Evolutionary conservation across 1,140 invertebrate species (phyloP).

Genomic region (Pseudachorutes palmiensis): DNA sequence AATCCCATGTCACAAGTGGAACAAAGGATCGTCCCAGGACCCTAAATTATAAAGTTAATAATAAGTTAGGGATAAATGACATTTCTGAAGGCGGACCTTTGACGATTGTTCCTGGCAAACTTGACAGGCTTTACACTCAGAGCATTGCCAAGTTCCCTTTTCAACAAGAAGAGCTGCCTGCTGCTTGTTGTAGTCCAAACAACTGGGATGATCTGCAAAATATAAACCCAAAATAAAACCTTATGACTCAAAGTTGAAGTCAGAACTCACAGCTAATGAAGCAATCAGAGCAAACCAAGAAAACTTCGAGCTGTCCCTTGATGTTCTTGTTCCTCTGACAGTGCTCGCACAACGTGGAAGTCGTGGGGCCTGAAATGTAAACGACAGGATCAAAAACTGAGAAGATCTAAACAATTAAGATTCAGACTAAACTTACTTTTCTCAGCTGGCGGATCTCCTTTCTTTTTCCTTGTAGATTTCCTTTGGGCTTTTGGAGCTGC

Average conservation of each 20-base stretch:
- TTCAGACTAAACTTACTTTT: background rate
- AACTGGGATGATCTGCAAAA: background rate
- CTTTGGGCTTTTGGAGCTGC: background rate
- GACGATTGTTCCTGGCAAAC: background rate
- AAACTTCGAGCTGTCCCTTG: background rate
- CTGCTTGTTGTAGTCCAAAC: background rate
- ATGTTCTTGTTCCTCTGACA: background rate
- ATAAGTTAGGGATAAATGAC: too few relatives aligned
- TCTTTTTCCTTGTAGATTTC: background rate
- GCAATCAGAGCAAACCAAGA: background rate
- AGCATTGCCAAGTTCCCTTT: background rate
- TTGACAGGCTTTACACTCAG: background rate
- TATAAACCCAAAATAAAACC: too few relatives aligned
- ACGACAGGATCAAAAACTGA: background rate
- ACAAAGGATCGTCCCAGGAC: background rate
- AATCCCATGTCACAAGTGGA: background rate
- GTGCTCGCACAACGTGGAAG: background rate
- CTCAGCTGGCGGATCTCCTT: background rate
- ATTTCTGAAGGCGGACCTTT: too few relatives aligned
- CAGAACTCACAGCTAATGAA: background rate
- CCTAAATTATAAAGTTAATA: background rate
- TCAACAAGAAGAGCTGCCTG: background rate
- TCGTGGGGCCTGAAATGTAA: background rate
- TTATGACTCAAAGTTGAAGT: too few relatives aligned
- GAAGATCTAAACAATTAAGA: background rate